Evolutionary conservation across 2,888 invertebrate genomes (phyloP).

Genomic region (Choristoneura rosaceana): DNA sequence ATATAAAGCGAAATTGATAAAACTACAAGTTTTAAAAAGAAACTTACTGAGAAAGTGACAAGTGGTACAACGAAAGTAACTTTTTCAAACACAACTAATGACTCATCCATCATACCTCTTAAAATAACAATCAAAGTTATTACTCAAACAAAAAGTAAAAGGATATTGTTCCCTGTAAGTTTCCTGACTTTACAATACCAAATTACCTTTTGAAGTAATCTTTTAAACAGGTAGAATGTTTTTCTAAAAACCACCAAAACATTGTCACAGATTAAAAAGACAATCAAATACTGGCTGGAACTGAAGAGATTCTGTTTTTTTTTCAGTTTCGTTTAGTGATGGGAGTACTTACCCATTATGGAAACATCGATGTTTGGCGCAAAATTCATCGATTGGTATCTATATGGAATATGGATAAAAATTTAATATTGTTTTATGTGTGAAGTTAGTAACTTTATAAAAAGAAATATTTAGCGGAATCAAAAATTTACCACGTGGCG

Average conservation of each 20-base stretch:
- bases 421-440: too few species aligned
- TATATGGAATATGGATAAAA: too few species aligned
- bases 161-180: background rate
- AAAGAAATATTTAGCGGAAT: too few species aligned
- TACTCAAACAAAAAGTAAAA: background rate
- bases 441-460: too few species aligned
- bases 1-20: too few species aligned
- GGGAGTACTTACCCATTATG: background rate
- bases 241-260: background rate
- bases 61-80: background rate
- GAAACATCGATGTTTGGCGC: background rate
- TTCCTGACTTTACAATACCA: background rate
- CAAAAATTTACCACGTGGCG: too few species aligned
- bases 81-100: background rate
- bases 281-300: conserved; percentile 14
- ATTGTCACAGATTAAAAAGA: conserved; percentile 10
- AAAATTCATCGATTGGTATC: too few species aligned
- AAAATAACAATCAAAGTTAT: background rate
- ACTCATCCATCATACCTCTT: background rate
- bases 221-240: conserved; percentile 10
- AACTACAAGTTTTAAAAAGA: too few species aligned
- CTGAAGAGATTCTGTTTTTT: conserved; percentile 6
- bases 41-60: background rate
- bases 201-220: conserved; percentile 5
- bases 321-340: conserved; percentile 3